Evolutionary conservation across 2,113 vertebrate species (phyloP), one percentile per base, ranked within the genome.

Genomic region (Chionis minor): DNA sequence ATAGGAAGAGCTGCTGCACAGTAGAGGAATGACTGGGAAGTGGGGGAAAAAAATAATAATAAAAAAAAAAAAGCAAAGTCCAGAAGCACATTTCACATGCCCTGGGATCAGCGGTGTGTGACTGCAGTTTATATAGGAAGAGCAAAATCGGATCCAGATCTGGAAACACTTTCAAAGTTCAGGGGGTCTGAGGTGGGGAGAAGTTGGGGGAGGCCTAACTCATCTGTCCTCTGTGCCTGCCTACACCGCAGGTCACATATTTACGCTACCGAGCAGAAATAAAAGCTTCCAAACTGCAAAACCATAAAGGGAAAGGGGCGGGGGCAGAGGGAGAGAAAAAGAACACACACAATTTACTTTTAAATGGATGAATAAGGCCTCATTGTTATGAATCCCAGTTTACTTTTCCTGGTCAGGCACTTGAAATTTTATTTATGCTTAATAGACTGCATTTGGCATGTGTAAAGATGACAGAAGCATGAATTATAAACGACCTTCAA

Each of bases 371-470:
- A 98, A 98, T 96, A 98, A 97, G 95, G 92, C 89, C 82, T 98
- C 97, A 98, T 98, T 98, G 98, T 98, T 98, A 97, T 82, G 94
- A 96, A 97, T 97, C 92, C 93, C 94, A 97, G 91, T 98, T 98
- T 98, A 97, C 97, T 98, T 98, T 98, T 98, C 93, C 97, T 97
- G 88, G 96, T 98, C 94, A 98, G 97, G 97, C 97, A 96, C 97
- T 98, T 96, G 94, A 98, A 97, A 97, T 98, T 98, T 98, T 98
- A 98, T 98, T 98, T 98, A 98, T 98, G 97, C 97, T 98, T 98
- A 98, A 98, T 97, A 97, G 97, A 97, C 96, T 97, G 94, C 93
- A 89, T 98, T 98, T 98, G 97, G 98, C 97, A 98, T 98, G 97
- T 88, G 95, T 96, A 97, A 98, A 98, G 98, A 98, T 98, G 98